Percentiles rank a stretch among this genome's conserved stretches.
Evolutionary conservation across 1,140 invertebrate genomes (phyloP).

Genomic region (Zaprionus lachaisei): DNA sequence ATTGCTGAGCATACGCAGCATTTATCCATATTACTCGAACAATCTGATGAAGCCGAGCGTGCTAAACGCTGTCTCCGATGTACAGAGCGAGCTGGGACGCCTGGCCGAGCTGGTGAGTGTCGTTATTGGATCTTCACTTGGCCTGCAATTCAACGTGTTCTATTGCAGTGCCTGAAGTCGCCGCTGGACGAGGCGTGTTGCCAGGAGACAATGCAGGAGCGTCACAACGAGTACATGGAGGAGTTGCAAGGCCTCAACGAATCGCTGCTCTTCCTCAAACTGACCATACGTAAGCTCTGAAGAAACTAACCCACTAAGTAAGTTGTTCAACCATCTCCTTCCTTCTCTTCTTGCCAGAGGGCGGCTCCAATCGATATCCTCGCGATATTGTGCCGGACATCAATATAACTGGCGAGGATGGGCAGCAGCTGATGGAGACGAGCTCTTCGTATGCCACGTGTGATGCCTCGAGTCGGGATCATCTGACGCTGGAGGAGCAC

Average conservation of each 20-base stretch:
- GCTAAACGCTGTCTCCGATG: conserved; percentile 79
- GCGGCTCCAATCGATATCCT: conserved; percentile 63
- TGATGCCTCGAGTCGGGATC: conserved; percentile 58
- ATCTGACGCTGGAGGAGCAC: conserved; percentile 60
- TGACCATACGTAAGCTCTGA: conserved; percentile 65
- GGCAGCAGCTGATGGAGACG: conserved; percentile 60
- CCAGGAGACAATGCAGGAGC: conserved; percentile 77
- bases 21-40: conserved; percentile 80
- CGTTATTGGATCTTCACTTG: neutral
- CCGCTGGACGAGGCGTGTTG: conserved; percentile 80
- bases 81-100: conserved; percentile 75
- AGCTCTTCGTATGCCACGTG: conserved; percentile 59
- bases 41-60: conserved; percentile 79
- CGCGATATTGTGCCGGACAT: conserved; percentile 79
- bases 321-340: neutral
- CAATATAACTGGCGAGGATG: conserved; percentile 77
- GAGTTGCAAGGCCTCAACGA: conserved; percentile 70
- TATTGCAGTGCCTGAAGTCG: conserved; percentile 63
- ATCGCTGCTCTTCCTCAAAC: conserved; percentile 62
- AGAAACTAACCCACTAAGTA: no score
- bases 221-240: conserved; percentile 65
- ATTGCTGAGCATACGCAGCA: conserved; percentile 72
- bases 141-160: neutral
- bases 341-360: conserved; percentile 43
- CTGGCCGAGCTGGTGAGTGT: conserved; percentile 64